phyloP scores from a whole-genome alignment of 1,140 invertebrate genomes.

The Tetramorium parvispinum region DNA sequence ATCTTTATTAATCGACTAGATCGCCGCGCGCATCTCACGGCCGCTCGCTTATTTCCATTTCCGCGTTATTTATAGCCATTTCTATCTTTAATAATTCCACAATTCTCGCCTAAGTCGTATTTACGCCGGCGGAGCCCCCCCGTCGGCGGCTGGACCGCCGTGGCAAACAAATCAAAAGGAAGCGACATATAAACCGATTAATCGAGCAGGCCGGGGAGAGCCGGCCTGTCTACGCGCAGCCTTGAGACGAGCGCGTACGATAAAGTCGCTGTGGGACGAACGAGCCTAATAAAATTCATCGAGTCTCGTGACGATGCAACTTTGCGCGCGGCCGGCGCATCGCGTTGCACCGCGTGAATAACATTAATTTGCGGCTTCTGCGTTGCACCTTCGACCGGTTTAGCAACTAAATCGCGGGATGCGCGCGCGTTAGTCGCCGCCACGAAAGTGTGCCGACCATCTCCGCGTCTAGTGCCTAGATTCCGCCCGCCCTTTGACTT shows the following conservation, averaged over 20 bases:
- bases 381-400: slow-evolving; percentile 53
- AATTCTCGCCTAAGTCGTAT: slow-evolving; percentile 41
- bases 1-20: slow-evolving; percentile 50
- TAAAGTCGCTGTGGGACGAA: slow-evolving; percentile 55
- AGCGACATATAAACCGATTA: slow-evolving; percentile 51
- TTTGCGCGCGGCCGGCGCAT: slow-evolving; percentile 11
- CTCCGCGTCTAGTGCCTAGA: neutral
- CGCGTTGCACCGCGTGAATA: slow-evolving; percentile 37
- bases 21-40: neutral
- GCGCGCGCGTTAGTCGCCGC: slow-evolving; percentile 5
- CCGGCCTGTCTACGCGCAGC: slow-evolving; percentile 47
- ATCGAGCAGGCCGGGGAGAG: slow-evolving; percentile 17
- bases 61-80: slow-evolving; percentile 37
- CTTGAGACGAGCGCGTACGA: slow-evolving; percentile 35
- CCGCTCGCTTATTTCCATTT: slow-evolving; percentile 29
- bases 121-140: slow-evolving; percentile 5
- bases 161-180: slow-evolving; percentile 28
- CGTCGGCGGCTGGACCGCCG: neutral
- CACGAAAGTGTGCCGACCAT: slow-evolving; percentile 33
- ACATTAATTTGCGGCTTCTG: slow-evolving; percentile 58
- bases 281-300: slow-evolving; percentile 59
- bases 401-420: slow-evolving; percentile 49
- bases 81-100: slow-evolving; percentile 51
- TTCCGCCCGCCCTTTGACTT: neutral
- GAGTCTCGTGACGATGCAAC: slow-evolving; percentile 56